A percentile compares a stretch with the other conserved stretches of the same genome.
These are phyloP conservation scores for Callospermophilus lateralis DNA, from an alignment of 2,113 vertebrate genomes.

Conservation along the genomic window DNA sequence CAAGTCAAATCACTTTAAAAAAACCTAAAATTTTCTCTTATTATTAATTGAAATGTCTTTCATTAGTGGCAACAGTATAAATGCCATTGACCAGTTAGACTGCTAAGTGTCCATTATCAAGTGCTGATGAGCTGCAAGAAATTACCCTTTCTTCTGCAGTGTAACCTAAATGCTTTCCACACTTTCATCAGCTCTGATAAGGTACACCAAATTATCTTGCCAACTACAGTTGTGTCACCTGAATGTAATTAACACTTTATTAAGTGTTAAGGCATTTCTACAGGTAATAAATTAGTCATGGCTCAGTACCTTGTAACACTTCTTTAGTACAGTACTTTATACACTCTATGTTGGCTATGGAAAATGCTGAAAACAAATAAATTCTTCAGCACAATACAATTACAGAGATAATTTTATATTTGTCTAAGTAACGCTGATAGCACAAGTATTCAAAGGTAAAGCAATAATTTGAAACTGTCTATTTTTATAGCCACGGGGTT, in stretches of 20 bases:
- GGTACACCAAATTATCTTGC: constrained; percentile 69
- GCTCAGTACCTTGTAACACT: constrained; percentile 54
- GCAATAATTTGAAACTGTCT: constrained; percentile 40
- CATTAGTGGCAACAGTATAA: constrained; percentile 57
- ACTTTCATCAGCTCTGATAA: constrained; percentile 66
- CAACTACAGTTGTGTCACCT: constrained; percentile 68
- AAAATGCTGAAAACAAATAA: constrained; percentile 63
- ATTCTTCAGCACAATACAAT: constrained; percentile 70
- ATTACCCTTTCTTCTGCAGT: constrained; percentile 44
- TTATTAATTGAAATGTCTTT: constrained; percentile 73
- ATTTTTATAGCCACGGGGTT: background rate
- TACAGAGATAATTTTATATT: constrained; percentile 70
- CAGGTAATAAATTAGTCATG: constrained; percentile 81
- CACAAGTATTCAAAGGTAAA: background rate
- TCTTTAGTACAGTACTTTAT: constrained; percentile 48
- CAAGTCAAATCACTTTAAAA: constrained; percentile 73
- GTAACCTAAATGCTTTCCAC: constrained; percentile 51
- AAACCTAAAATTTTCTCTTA: constrained; percentile 63
- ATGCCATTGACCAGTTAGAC: constrained; percentile 29
- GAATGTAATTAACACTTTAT: constrained; percentile 80
- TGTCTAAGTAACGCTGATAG: constrained; percentile 51
- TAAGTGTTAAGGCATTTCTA: constrained; percentile 76
- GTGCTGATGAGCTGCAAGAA: constrained; percentile 45
- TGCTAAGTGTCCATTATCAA: constrained; percentile 63
- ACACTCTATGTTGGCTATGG: constrained; percentile 39